Evolutionary conservation across 1,140 invertebrate species (phyloP), one percentile per base, ranked within the genome.

Genomic region (Meteorus sp.): DNA sequence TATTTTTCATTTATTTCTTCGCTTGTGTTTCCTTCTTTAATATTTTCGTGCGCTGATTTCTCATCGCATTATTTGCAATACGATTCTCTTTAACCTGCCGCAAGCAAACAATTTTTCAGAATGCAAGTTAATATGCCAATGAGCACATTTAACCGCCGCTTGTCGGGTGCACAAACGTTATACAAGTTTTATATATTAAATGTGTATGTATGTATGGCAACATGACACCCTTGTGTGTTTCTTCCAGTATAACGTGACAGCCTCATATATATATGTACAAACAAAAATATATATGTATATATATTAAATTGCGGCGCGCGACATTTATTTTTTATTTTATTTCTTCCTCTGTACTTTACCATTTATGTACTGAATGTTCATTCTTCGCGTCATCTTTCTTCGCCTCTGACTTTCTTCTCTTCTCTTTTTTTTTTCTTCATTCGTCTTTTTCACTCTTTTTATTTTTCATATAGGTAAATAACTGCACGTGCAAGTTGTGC

Each of bases 81-180:
- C 44, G 45, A 50, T 50, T 39, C 35, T n/a, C 3, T 31, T 19
- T 20, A 15, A 20, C 19, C 23, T 15, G 33, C 31, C 31, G 19
- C 44, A 19, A 60, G 56, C 45, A 56, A 47, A 20, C 29, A 43
- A 61, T 62, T 71, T 71, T 65, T 45, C 63, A 62, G 66, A 71
- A 72, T 64, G 57, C 59, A 57, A 58, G 43, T 41, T 31, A 33
- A 55, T 5, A 45, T 23, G 37, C 44, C 23, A 56, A 56, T 56
- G 20, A 31, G 43, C 27, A 29, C 4, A n/a, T n/a, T n/a, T n/a
- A n/a, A n/a, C n/a, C n/a, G 48, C 48, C 48, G 25, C 17, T 31
- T 41, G 33, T 39, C 51, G 33, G 51, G 37, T n/a, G 17, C 20
- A 52, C 50, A 45, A 22, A 27, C 25, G 27, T 27, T 25, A 23